phyloP scores from a whole-genome alignment of 2,888 invertebrate species.

The Papilio gigon region DNA sequence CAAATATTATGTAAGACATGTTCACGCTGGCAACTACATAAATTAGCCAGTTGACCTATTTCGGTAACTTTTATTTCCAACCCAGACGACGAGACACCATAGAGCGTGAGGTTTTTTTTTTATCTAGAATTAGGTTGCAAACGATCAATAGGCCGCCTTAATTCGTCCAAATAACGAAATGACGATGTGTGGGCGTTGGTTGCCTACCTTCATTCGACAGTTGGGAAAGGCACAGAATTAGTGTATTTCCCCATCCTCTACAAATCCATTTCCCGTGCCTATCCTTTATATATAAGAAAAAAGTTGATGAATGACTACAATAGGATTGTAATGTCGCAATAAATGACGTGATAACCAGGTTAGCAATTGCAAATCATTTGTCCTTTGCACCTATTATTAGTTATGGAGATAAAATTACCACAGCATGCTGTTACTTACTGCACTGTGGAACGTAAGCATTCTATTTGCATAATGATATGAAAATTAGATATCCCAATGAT shows the following conservation, averaged over 20 bases:
- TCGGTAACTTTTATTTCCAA: slow-evolving; percentile 1
- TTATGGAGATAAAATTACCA: slow-evolving; percentile 22
- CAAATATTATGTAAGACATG: slow-evolving; percentile 5
- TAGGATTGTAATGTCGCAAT: too few species aligned
- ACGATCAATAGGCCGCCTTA: too few species aligned
- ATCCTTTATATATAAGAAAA: too few species aligned
- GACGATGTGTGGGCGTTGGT: too few species aligned
- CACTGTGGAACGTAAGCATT: not conserved
- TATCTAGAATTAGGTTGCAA: too few species aligned
- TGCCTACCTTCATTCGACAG: too few species aligned
- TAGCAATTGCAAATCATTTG: slow-evolving; percentile 9
- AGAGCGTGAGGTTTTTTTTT: not conserved
- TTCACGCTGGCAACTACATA: not conserved
- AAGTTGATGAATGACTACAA: too few species aligned
- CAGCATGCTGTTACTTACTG: not conserved
- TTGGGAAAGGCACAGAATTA: too few species aligned
- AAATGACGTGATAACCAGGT: not conserved
- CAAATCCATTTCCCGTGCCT: too few species aligned
- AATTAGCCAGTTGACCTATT: slow-evolving; percentile 24
- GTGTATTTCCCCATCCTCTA: too few species aligned
- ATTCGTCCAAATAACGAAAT: not conserved
- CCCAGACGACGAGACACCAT: not conserved
- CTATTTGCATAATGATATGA: slow-evolving; percentile 14
- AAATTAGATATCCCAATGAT: not conserved
- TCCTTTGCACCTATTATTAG: slow-evolving; percentile 23